A percentile compares a stretch with the other conserved stretches of the same genome.
Conservation (phyloP, 2,888 invertebrate species). For the Sialis lutaria region DNA sequence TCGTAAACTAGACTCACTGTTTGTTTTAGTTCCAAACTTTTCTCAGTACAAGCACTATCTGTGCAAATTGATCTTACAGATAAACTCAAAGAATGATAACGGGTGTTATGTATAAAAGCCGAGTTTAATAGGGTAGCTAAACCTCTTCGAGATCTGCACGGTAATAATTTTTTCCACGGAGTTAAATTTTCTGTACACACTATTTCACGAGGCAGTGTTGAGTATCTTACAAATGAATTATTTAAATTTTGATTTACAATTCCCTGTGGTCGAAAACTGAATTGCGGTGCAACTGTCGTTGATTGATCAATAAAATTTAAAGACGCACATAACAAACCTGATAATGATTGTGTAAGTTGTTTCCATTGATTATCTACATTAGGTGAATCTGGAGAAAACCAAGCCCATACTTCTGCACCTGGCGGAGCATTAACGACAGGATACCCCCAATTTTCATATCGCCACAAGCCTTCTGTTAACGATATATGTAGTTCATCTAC, state of each 20-base stretch:
- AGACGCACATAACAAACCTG: conserved; percentile 92
- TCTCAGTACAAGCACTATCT: conserved; percentile 29
- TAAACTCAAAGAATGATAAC: conserved; percentile 80
- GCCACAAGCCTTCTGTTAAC: conserved; percentile 88
- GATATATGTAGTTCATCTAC: conserved; percentile 83
- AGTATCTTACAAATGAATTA: conserved; percentile 51
- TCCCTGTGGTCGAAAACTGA: conserved; percentile 64
- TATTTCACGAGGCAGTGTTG: conserved; percentile 86
- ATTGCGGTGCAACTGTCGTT: conserved; percentile 70
- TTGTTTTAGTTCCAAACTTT: conserved; percentile 64
- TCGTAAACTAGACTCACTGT: conserved; percentile 81
- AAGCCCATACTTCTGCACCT: conserved; percentile 87
- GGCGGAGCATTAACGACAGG: conserved; percentile 78
- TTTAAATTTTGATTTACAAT: conserved; percentile 29
- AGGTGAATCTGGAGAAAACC: conserved; percentile 56
- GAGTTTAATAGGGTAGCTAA: conserved; percentile 79
- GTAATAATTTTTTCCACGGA: conserved; percentile 93
- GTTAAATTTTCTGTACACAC: conserved; percentile 98
- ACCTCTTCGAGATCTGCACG: conserved; percentile 83
- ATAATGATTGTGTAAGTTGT: conserved; percentile 73
- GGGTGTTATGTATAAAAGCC: conserved; percentile 77
- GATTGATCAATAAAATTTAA: conserved; percentile 80
- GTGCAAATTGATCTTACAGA: conserved; percentile 68
- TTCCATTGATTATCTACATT: conserved; percentile 76
- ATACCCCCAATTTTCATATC: conserved; percentile 87